Percentiles rank a stretch among this genome's conserved stretches.
Conservation (phyloP, 2,888 invertebrate species). For the Limenitis camilla region DNA sequence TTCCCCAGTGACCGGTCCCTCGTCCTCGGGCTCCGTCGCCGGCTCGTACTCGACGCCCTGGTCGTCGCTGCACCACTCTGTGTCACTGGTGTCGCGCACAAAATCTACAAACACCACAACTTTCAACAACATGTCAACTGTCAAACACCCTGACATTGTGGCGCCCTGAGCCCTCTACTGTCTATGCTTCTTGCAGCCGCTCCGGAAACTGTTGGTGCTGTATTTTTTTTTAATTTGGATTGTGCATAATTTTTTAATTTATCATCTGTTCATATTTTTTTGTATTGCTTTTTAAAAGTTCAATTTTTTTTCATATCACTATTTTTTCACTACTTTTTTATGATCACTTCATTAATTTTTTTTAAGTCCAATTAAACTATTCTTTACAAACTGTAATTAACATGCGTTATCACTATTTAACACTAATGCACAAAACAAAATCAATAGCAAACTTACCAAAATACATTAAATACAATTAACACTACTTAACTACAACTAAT, state of each 20-base stretch:
- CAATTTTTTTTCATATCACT: too few species aligned
- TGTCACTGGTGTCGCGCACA: conserved; percentile 72
- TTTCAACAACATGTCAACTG: conserved; percentile 22
- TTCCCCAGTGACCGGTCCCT: conserved; percentile 45
- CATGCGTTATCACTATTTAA: too few species aligned
- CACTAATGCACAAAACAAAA: too few species aligned
- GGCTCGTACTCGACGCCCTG: conserved; percentile 67
- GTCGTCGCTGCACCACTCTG: conserved; percentile 45
- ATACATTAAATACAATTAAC: too few species aligned
- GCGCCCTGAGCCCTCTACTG: neutral
- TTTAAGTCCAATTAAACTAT: too few species aligned
- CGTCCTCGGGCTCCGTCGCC: conserved; percentile 63
- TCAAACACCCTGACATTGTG: conserved; percentile 11
- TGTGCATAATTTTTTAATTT: conserved; percentile 18
- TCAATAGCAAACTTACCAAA: too few species aligned
- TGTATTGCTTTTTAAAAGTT: too few species aligned
- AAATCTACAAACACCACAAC: conserved; percentile 61
- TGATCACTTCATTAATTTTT: too few species aligned
- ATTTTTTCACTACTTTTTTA: too few species aligned
- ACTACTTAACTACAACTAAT: too few species aligned
- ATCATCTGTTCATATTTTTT: neutral
- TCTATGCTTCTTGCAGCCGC: conserved; percentile 5
- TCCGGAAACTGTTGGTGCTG: neutral
- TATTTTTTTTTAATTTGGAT: conserved; percentile 19
- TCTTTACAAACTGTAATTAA: too few species aligned